Evolutionary conservation across 2,113 vertebrate species (phyloP), one percentile per base, ranked within the genome.

Genomic region (Melospiza melodia): DNA sequence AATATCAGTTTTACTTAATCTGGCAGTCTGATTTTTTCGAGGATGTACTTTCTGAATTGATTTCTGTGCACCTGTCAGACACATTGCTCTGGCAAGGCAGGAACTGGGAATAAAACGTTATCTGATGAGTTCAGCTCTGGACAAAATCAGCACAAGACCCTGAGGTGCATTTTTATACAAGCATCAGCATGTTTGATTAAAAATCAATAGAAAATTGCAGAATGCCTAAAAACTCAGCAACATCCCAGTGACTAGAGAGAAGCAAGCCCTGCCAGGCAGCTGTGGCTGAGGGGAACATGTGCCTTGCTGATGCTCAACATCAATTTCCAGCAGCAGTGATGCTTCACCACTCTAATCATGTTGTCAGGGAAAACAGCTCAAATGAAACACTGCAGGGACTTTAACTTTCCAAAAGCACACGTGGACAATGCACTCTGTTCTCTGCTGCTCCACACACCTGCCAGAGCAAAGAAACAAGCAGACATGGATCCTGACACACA

Each of bases 271-370:
- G 41, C 27, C 62, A 68, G 63, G 74, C 62, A 79, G 63, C 59
- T 80, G 67, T 1, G 4, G 52, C 74, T 8, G 0, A 63, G 73
- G 24, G 1, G 1, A 75, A 27, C 0, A 0, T 4, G 18, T 65
- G 87, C 69, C 25, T 93, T 61, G 33, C 43, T 55, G 68, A 61
- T 65, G 66, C 31, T 90, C 49, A 31, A 24, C 93, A 81, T 84
- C 31, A 25, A 59, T 88, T 86, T 86, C 81, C 77, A 93, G 73
- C 7, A 2, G 76, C 55, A 65, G 51, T 0, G 0, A 66, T n/a
- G 63, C 84, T 89, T 77, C 23, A 5, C 37, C 31, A 15, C 57
- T 54, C 48, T 41, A 81, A 68, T 72, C 35, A 46, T 30, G 27
- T 74, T 84, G 67, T 88, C 67, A 69, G 44, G 52, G 44, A 84